Evolutionary conservation across 1,140 invertebrate genomes (phyloP).

Genomic region (Zaprionus taronus): DNA sequence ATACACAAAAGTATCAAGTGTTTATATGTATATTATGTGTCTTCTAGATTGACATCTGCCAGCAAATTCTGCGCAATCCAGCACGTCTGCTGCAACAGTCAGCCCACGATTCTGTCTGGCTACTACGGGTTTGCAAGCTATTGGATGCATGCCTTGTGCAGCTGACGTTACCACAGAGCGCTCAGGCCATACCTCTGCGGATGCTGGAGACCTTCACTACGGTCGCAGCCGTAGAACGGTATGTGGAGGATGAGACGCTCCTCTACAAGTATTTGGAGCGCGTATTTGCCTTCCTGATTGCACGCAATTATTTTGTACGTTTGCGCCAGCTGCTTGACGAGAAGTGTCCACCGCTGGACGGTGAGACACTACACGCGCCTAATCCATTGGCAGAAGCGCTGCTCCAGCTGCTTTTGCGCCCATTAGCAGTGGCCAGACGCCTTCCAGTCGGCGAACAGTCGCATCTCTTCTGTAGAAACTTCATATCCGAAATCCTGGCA

Average conservation of each 20-base stretch:
- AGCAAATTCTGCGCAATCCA: slow-evolving; percentile 72
- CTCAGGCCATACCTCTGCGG: slow-evolving; percentile 90
- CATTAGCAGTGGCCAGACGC: slow-evolving; percentile 85
- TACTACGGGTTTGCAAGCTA: slow-evolving; percentile 70
- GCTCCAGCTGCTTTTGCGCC: slow-evolving; percentile 90
- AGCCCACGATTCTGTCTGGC: slow-evolving; percentile 63
- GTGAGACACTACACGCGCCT: slow-evolving; percentile 88
- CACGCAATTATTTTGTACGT: slow-evolving; percentile 89
- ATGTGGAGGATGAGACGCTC: slow-evolving; percentile 85
- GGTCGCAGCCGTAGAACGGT: slow-evolving; percentile 85
- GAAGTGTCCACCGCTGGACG: slow-evolving; percentile 90
- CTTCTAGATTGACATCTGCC: slow-evolving; percentile 76
- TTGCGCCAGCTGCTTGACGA: slow-evolving; percentile 89
- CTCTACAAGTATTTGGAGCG: slow-evolving; percentile 84
- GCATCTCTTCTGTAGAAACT: slow-evolving; percentile 71
- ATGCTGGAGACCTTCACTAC: slow-evolving; percentile 92
- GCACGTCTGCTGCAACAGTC: slow-evolving; percentile 66
- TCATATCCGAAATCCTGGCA: slow-evolving; percentile 85
- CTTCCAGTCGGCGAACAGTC: slow-evolving; percentile 21
- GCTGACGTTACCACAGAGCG: slow-evolving; percentile 65
- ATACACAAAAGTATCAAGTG: neutral
- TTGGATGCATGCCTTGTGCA: slow-evolving; percentile 73
- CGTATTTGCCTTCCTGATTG: slow-evolving; percentile 77
- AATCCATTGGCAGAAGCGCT: slow-evolving; percentile 90
- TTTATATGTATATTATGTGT: neutral